phyloP scores from a whole-genome alignment of 1,140 invertebrate genomes.

The Steinernema feltiae region DNA sequence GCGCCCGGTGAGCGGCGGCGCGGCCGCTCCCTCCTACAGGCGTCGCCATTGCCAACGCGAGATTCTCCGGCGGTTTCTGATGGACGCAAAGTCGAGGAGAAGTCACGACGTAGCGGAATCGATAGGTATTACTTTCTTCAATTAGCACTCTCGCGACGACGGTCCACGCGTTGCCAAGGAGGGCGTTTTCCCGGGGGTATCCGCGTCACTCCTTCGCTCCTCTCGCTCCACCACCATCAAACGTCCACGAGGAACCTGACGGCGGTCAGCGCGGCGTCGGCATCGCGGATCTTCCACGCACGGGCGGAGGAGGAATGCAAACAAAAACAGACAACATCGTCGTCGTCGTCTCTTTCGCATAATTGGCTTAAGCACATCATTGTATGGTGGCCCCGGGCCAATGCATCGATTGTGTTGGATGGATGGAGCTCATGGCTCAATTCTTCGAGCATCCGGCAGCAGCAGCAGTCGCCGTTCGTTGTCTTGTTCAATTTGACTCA shows the following conservation, averaged over 20 bases:
- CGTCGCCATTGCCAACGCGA: neutral
- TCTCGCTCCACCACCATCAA: neutral
- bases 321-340: slow-evolving; percentile 1
- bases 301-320: neutral
- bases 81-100: neutral
- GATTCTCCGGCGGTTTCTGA: neutral
- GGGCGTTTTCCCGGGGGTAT: neutral
- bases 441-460: neutral
- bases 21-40: neutral
- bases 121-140: neutral
- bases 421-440: neutral
- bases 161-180: neutral
- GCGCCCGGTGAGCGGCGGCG: too few relatives aligned
- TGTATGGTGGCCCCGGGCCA: neutral
- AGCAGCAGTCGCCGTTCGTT: too few relatives aligned
- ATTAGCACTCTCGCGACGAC: neutral
- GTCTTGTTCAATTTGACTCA: slow-evolving; percentile 3
- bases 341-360: neutral
- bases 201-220: neutral
- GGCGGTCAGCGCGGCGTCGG: neutral
- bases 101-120: neutral
- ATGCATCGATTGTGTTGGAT: neutral
- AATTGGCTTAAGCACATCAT: slow-evolving; percentile 15
- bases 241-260: neutral
- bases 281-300: neutral